phyloP scores from a whole-genome alignment of 2,888 invertebrate species.

The Erebia ligea region DNA sequence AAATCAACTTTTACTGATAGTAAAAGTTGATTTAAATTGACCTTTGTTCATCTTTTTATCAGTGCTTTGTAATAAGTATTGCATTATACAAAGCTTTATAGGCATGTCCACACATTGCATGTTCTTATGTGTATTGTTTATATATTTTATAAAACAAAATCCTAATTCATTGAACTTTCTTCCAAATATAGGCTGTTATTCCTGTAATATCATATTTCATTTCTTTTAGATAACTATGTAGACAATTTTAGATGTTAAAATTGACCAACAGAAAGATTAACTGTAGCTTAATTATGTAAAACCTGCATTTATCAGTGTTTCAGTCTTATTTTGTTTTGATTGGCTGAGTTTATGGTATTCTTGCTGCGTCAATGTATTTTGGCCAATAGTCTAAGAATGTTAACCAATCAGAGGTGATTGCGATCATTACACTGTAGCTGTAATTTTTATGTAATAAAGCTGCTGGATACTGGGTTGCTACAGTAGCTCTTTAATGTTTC shows the following conservation, averaged over 20 bases:
- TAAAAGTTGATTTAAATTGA: constrained; percentile 31
- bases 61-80: constrained; percentile 26
- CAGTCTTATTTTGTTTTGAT: too few species aligned
- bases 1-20: constrained; percentile 37
- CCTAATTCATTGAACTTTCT: background rate
- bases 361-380: too few species aligned
- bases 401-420: too few species aligned
- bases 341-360: too few species aligned
- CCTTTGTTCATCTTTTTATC: constrained; percentile 41
- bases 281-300: too few species aligned
- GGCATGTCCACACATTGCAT: background rate
- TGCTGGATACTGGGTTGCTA: too few species aligned
- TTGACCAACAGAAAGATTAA: too few species aligned
- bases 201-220: background rate
- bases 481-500: too few species aligned
- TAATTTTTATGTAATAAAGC: too few species aligned
- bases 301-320: too few species aligned
- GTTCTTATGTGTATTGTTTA: constrained; percentile 6
- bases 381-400: too few species aligned
- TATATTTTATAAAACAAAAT: background rate
- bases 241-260: background rate
- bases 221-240: background rate
- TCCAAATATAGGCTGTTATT: background rate
- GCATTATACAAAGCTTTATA: constrained; percentile 14
- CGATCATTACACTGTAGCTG: too few species aligned